phyloP scores from a whole-genome alignment of 35 echinoderm and acorn worm genomes.

The Heliocidaris tuberculata region DNA sequence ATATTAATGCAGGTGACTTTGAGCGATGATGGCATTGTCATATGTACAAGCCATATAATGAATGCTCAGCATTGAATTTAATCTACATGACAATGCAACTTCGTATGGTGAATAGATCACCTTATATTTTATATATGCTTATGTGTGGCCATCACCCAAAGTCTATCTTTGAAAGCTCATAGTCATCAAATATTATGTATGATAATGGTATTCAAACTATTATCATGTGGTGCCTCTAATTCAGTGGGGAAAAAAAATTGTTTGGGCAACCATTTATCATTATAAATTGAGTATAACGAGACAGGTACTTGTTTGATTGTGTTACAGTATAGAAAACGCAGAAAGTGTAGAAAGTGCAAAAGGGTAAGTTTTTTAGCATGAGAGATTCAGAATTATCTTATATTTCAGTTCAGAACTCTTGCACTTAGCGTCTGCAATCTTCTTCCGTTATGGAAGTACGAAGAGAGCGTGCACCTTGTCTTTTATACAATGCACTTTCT shows the following conservation, averaged over 20 bases:
- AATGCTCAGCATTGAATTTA: neutral
- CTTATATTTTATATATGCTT: neutral
- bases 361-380: conserved; percentile 31
- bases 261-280: neutral
- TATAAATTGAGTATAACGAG: neutral
- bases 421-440: neutral
- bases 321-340: conserved; percentile 33
- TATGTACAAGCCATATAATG: neutral
- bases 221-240: neutral
- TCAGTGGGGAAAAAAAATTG: neutral
- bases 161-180: neutral
- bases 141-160: neutral
- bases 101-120: neutral
- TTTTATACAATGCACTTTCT: neutral
- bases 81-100: neutral
- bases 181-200: neutral
- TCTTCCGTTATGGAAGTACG: neutral
- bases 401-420: neutral
- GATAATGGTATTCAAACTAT: neutral
- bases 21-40: neutral
- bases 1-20: neutral
- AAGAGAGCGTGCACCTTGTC: neutral
- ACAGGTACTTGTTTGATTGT: conserved; percentile 22
- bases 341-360: conserved; percentile 19
- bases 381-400: neutral